Base-by-base conservation (phyloP, 2,888 invertebrate genomes). In the Glyphotaelius pellucidus region DNA sequence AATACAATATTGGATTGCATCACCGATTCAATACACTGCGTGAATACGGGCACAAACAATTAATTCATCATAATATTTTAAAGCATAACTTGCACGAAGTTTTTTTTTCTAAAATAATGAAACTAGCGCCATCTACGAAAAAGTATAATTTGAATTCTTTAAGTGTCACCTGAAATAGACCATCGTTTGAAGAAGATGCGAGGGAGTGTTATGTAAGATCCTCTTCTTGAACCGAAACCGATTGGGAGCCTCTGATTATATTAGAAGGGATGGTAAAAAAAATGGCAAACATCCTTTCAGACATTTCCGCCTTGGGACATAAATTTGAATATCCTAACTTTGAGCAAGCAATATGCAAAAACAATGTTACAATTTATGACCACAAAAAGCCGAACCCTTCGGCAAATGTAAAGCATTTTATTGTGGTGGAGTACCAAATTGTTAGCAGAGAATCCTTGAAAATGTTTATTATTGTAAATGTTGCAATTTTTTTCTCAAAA, bases 351-450 rank as follows among this genome's bases (percentile, higher is more conserved):
- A 84, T 92, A 89, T 92, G 92, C 92, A 91, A 92, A 92, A 92
- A 90, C 38, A 86, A 86, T 92, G 92, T 79, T 90, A 92, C 92
- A 91, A 92, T 92, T 92, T 92, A 92, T 80, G 91, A 91, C 91
- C 90, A 87, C 92, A 92, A 92, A 90, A 90, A 92, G 81, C 19
- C 52, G 32, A 90, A 81, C 86, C 91, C 81, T 92, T 92, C 91
- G 91, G 92, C 89, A 52, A 92, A 92, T 47, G 88, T 89, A 89
- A 89, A 89, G 88, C 79, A 89, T 80, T 89, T 89, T 89, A 79
- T 79, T 89, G 79, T 38, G 88, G 88, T 25, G 88, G 31, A 86
- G 87, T 79, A 67, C 67, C 67, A 25, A 35, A 89, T 89, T 89
- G 88, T 89, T 25, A 32, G 38, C 30, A 35, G 32, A 86, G 14